phyloP scores from a whole-genome alignment of 1,140 invertebrate genomes.

The Drosophila ogumai region DNA sequence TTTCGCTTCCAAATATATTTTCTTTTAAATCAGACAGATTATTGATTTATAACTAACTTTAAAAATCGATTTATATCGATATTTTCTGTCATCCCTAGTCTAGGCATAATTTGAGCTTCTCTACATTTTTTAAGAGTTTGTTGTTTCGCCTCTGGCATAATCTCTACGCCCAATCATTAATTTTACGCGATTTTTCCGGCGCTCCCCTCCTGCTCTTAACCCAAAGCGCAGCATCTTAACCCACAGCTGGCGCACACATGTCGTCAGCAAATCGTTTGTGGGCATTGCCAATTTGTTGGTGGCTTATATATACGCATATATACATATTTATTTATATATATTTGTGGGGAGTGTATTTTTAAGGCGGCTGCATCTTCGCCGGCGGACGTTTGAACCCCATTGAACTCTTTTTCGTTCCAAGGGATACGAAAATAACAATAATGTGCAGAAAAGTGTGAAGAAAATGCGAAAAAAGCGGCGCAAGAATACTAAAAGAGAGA shows the following conservation, averaged over 20 bases:
- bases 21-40: too few species aligned
- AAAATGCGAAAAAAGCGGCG: conserved; percentile 62
- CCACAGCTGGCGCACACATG: conserved; percentile 74
- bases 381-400: conserved; percentile 57
- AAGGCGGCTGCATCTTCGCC: conserved; percentile 48
- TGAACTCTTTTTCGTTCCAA: conserved; percentile 53
- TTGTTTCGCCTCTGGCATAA: conserved; percentile 17
- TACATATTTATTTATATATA: conserved; percentile 12
- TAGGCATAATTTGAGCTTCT: neutral
- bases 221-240: conserved; percentile 15
- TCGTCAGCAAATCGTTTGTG: conserved; percentile 51
- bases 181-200: conserved; percentile 41
- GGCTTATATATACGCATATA: conserved; percentile 24
- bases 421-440: conserved; percentile 40
- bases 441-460: conserved; percentile 54
- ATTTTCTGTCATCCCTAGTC: neutral
- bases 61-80: too few species aligned
- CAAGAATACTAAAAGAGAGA: conserved; percentile 43
- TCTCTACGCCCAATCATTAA: conserved; percentile 53
- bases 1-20: too few species aligned
- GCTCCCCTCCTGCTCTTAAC: conserved; percentile 1
- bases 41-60: too few species aligned
- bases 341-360: conserved; percentile 55
- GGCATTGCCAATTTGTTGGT: conserved; percentile 64
- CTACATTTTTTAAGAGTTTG: neutral